phyloP scores from a whole-genome alignment of 2,113 vertebrate species.

The Urocolius indicus region DNA sequence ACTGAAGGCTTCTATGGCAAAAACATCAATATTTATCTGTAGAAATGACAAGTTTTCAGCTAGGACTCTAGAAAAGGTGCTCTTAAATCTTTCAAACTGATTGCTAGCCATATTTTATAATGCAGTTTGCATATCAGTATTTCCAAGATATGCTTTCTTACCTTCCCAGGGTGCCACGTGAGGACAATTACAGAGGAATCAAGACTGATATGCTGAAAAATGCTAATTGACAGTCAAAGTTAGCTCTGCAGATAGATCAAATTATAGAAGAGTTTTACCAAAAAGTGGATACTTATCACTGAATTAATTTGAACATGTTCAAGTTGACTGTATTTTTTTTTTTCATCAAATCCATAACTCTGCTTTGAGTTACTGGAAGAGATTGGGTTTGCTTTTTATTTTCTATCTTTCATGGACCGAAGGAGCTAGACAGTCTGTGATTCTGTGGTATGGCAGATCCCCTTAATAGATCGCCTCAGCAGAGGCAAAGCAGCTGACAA shows the following conservation, averaged over 20 bases:
- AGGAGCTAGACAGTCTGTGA: neutral
- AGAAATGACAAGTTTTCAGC: neutral
- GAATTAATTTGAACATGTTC: neutral
- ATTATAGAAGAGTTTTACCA: neutral
- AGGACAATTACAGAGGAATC: neutral
- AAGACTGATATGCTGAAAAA: neutral
- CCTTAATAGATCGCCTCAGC: neutral
- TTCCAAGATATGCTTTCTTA: neutral
- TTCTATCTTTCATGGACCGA: neutral
- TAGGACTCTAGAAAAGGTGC: neutral
- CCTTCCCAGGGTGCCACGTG: neutral
- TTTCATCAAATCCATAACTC: neutral
- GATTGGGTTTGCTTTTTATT: neutral
- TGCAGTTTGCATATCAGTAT: neutral
- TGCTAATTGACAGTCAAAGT: neutral
- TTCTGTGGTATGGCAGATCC: neutral
- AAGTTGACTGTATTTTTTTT: neutral
- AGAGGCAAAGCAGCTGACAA: neutral
- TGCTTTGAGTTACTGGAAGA: neutral
- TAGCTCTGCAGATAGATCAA: neutral
- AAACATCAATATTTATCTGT: neutral
- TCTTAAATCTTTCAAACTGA: neutral
- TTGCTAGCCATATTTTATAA: neutral
- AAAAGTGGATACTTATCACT: neutral
- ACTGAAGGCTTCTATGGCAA: neutral